phyloP scores from a whole-genome alignment of 2,797 vertebrate species.

The Leucoraja ocellata region DNA sequence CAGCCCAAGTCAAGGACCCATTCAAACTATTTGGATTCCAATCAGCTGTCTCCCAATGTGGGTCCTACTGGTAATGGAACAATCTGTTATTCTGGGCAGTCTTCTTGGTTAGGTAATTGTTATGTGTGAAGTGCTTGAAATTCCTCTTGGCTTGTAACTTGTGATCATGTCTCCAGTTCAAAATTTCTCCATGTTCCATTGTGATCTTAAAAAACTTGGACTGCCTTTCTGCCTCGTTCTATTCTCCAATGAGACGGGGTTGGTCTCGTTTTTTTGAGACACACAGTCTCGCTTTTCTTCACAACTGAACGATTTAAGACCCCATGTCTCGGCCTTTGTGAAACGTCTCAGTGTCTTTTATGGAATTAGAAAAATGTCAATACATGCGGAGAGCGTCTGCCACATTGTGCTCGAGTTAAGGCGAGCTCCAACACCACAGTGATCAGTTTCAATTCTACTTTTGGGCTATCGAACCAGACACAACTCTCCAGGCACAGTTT shows the following conservation, averaged over 20 bases:
- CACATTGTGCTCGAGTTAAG: background rate
- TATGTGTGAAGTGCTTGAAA: conserved; percentile 8
- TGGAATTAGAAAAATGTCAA: background rate
- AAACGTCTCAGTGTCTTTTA: background rate
- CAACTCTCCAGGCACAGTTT: background rate
- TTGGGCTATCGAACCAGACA: background rate
- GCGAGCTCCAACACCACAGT: background rate
- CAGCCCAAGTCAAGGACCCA: background rate
- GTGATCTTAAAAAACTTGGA: conserved; percentile 14
- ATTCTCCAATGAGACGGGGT: background rate
- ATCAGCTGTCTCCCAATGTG: background rate
- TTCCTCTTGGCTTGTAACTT: conserved; percentile 7
- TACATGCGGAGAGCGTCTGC: background rate
- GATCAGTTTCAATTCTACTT: background rate
- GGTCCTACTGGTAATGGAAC: conserved; percentile 11
- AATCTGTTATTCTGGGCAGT: conserved; percentile 24
- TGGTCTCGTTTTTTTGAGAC: background rate
- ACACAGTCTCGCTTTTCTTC: background rate
- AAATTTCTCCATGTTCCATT: background rate
- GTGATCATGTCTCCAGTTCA: background rate
- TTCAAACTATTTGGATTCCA: background rate
- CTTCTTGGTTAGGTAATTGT: background rate
- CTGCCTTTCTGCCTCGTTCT: background rate
- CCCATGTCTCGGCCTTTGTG: background rate
- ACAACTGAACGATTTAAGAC: conserved; percentile 14